These are phyloP conservation scores for Pristionchus fissidentatus DNA, from an alignment of 2,888 invertebrate species.

Conservation along the genomic window DNA sequence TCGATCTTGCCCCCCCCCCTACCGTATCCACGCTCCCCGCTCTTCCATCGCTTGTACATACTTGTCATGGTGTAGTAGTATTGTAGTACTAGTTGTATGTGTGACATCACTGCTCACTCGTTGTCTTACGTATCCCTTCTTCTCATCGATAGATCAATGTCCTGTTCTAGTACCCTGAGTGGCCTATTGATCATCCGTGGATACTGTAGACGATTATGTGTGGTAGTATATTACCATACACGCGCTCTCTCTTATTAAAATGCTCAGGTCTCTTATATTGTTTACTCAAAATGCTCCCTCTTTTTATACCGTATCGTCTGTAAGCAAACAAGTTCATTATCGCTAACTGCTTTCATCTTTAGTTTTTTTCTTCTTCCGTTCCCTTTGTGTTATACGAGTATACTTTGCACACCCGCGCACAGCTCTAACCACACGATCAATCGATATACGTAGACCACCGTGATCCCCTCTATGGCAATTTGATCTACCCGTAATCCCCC, in stretches of 20 bases:
- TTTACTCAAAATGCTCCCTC: background rate
- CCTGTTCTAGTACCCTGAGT: background rate
- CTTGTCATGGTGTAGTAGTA: conserved; percentile 11
- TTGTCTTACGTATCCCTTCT: background rate
- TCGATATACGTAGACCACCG: background rate
- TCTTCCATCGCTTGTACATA: background rate
- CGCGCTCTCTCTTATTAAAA: background rate
- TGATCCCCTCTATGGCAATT: background rate
- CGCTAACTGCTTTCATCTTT: background rate
- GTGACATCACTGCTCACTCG: background rate
- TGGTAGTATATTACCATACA: too few species aligned
- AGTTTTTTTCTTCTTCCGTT: background rate
- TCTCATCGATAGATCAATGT: background rate
- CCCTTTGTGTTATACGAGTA: conserved; percentile 20
- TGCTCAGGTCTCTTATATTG: background rate
- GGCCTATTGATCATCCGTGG: background rate
- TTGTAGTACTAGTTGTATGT: background rate
- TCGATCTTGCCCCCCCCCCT: background rate
- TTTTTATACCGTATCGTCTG: background rate
- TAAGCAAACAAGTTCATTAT: too few species aligned
- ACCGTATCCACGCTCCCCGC: too few species aligned
- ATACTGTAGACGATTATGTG: too few species aligned
- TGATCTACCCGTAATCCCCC: background rate
- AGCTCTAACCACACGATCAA: background rate
- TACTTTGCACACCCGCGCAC: too few species aligned